phyloP scores from a whole-genome alignment of 2,888 invertebrate species.

The Apotomis turbidana region DNA sequence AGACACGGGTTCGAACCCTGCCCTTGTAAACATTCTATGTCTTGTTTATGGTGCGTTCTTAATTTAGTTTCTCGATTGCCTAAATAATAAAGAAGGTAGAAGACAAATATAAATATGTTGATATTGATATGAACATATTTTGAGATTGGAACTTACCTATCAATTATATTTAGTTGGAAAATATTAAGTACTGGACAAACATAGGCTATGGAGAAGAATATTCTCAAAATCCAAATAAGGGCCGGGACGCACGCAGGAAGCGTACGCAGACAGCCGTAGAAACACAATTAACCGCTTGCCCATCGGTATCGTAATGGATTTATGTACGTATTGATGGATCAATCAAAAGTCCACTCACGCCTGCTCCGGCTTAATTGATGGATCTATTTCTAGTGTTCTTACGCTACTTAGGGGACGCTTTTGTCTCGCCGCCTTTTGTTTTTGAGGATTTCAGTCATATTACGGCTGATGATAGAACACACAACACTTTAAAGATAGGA shows the following conservation, averaged over 20 bases:
- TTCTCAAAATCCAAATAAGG: slow-evolving; percentile 29
- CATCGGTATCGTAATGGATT: slow-evolving; percentile 77
- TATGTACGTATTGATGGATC: slow-evolving; percentile 81
- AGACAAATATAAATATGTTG: too few species aligned
- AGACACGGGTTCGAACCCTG: too few species aligned
- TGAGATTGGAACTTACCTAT: too few species aligned
- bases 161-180: too few species aligned
- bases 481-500: neutral
- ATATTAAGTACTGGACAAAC: too few species aligned
- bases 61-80: too few species aligned
- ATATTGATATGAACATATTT: too few species aligned
- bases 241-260: slow-evolving; percentile 39
- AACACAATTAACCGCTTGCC: slow-evolving; percentile 76
- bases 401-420: slow-evolving; percentile 49
- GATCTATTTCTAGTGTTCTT: slow-evolving; percentile 62
- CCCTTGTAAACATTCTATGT: too few species aligned
- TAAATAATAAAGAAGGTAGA: too few species aligned
- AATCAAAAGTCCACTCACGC: slow-evolving; percentile 72
- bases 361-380: slow-evolving; percentile 70
- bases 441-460: slow-evolving; percentile 23
- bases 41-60: too few species aligned
- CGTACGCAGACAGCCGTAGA: slow-evolving; percentile 67
- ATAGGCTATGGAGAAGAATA: neutral
- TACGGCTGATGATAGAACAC: neutral
- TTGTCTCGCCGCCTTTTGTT: slow-evolving; percentile 55